Base-by-base conservation (phyloP, 2,797 vertebrate species). In the Enoplosus armatus region DNA sequence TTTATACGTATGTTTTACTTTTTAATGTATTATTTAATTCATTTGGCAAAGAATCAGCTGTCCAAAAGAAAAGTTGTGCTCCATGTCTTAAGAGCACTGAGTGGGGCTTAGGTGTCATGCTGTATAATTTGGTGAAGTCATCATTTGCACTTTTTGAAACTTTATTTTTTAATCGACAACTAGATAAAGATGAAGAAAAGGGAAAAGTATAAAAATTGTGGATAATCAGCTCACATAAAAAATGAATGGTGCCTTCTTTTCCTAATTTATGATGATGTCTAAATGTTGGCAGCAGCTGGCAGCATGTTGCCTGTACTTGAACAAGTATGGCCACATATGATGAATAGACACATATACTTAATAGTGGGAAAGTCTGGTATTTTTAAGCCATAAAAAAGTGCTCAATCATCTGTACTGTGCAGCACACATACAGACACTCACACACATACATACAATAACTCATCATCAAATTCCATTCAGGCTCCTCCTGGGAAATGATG, bases 401-500 rank as follows among this genome's bases (percentile, higher is more conserved):
- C 64, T 47, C 39, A 56, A 68, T 90, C 82, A 85, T 80, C 33
- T 59, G 8, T 39, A 56, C 8, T 1, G 41, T 73, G 60, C 20
- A 7, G 24, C 29, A 37, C 43, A 58, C 59, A 45, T 22, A 71
- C 39, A 68, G 14, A 45, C 47, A 68, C 56, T 33, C 48, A 45
- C 4, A 59, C 55, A 70, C 26, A 64, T 51, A 43, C 62, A 77
- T 65, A 66, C 56, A 80, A 80, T 80, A 87, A 78, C 37, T 72
- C 53, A 66, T 79, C 29, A 75, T 63, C 31, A 77, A 55, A 85
- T 87, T 80, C 70, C 73, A 82, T 67, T 77, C 39, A 67, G 60
- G 45, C 61, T 24, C 80, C 79, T 77, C 77, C 54, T 77, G 63
- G 69, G 82, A 89, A 88, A 71, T 55, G 8, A 77, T 84, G 64